A percentile compares a stretch with the other conserved stretches of the same genome.
Conservation (phyloP, 1,140 invertebrate species). For the Drosophila sucinea region DNA sequence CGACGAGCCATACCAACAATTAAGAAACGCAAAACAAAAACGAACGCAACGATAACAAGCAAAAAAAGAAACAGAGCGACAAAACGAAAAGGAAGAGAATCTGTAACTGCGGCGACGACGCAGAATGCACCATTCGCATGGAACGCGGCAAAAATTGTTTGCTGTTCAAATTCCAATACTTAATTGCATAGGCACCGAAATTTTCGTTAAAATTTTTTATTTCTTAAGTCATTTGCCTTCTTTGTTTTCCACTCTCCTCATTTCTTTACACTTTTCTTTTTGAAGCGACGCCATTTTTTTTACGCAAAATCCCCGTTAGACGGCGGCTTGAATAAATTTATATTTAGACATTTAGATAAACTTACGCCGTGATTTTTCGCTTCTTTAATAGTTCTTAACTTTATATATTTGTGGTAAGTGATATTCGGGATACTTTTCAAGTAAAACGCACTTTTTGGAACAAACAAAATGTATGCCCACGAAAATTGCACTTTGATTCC, state of each 20-base stretch:
- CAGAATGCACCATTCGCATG: neutral
- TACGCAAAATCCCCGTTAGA: neutral
- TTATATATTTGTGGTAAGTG: too few relatives aligned
- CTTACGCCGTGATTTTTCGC: neutral
- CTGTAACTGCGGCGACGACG: neutral
- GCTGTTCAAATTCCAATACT: neutral
- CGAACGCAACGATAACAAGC: conserved; percentile 7
- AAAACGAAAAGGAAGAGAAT: conserved; percentile 6
- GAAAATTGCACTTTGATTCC: too few relatives aligned
- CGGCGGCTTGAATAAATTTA: neutral
- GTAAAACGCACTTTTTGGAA: too few relatives aligned
- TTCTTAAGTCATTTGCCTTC: neutral
- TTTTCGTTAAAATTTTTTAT: neutral
- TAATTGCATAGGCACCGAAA: too few relatives aligned
- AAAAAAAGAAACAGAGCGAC: neutral
- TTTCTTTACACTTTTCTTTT: neutral
- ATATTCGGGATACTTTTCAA: too few relatives aligned
- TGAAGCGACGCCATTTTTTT: neutral
- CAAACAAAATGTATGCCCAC: too few relatives aligned
- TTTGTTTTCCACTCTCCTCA: neutral
- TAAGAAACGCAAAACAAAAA: neutral
- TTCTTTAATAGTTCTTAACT: neutral
- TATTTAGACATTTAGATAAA: neutral
- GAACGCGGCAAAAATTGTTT: neutral
- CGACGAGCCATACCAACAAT: conserved; percentile 17